Conservation (phyloP, 2,888 invertebrate genomes). For the Sarcophaga variegata region DNA sequence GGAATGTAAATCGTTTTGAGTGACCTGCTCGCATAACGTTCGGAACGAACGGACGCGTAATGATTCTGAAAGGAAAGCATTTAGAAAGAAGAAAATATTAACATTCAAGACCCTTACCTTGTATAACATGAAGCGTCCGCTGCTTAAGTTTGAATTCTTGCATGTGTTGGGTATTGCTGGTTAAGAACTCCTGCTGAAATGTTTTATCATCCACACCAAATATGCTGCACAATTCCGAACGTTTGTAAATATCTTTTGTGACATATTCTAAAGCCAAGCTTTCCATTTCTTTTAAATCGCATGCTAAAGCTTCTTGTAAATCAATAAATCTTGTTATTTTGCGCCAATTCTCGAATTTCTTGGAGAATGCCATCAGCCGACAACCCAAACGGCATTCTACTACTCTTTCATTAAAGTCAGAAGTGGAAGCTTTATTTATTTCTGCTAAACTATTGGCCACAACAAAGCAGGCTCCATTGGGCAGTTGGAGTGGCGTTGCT, state of each 20-base stretch:
- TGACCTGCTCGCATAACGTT: constrained; percentile 83
- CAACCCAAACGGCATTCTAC: constrained; percentile 96
- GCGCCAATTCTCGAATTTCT: constrained; percentile 85
- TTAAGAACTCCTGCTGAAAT: constrained; percentile 86
- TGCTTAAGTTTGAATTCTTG: constrained; percentile 89
- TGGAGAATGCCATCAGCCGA: constrained; percentile 88
- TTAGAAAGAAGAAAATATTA: background rate
- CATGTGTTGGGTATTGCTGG: constrained; percentile 85
- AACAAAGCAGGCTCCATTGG: constrained; percentile 92
- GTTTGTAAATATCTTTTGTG: constrained; percentile 86
- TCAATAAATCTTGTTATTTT: constrained; percentile 87
- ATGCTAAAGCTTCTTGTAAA: constrained; percentile 86
- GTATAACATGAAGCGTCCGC: constrained; percentile 94
- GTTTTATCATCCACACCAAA: constrained; percentile 84
- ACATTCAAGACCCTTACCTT: constrained; percentile 83
- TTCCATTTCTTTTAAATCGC: constrained; percentile 87
- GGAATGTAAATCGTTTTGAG: background rate
- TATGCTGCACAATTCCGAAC: constrained; percentile 85
- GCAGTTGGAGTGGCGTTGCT: constrained; percentile 90
- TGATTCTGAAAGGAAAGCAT: constrained; percentile 86
- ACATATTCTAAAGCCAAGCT: constrained; percentile 85
- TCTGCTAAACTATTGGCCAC: constrained; percentile 95
- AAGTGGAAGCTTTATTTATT: constrained; percentile 96
- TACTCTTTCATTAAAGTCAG: constrained; percentile 95
- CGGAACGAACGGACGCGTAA: constrained; percentile 91